phyloP scores from a whole-genome alignment of 1,140 invertebrate genomes.

The Muscidifurax raptorellus region DNA sequence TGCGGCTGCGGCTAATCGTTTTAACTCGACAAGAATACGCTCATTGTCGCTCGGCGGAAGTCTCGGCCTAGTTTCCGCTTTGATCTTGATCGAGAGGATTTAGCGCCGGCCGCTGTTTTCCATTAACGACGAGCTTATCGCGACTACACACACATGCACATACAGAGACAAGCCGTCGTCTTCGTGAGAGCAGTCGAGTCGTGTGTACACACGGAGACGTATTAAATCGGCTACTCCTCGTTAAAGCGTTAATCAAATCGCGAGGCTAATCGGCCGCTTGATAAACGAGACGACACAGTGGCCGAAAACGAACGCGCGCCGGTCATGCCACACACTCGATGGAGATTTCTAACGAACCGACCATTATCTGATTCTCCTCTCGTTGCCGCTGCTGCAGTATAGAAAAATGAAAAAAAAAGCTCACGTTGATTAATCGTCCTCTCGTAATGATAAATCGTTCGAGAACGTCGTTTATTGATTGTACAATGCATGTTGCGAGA shows the following conservation, averaged over 20 bases:
- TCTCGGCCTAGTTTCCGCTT: neutral
- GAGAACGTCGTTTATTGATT: slow-evolving; percentile 28
- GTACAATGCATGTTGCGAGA: neutral
- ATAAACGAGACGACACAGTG: slow-evolving; percentile 2
- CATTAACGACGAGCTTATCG: slow-evolving; percentile 21
- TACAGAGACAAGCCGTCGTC: neutral
- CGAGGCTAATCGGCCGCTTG: slow-evolving; percentile 31
- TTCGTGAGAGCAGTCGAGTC: neutral
- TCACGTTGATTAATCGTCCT: slow-evolving; percentile 24
- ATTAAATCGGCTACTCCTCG: slow-evolving; percentile 13
- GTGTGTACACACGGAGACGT: neutral
- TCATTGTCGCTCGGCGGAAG: neutral
- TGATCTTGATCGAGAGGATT: slow-evolving; percentile 19
- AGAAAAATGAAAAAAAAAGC: neutral
- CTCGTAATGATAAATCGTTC: slow-evolving; percentile 1
- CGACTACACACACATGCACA: neutral
- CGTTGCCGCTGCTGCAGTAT: neutral
- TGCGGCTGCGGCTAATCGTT: neutral
- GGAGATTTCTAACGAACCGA: slow-evolving; percentile 31
- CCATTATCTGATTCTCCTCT: slow-evolving; percentile 24
- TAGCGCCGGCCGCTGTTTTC: neutral
- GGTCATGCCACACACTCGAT: slow-evolving; percentile 15
- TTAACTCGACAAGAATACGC: slow-evolving; percentile 1
- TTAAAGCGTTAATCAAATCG: slow-evolving; percentile 40
- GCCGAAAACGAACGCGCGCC: neutral